These are phyloP conservation scores for Drosophila lacicola DNA, from an alignment of 2,888 invertebrate species.

Conservation along the genomic window DNA sequence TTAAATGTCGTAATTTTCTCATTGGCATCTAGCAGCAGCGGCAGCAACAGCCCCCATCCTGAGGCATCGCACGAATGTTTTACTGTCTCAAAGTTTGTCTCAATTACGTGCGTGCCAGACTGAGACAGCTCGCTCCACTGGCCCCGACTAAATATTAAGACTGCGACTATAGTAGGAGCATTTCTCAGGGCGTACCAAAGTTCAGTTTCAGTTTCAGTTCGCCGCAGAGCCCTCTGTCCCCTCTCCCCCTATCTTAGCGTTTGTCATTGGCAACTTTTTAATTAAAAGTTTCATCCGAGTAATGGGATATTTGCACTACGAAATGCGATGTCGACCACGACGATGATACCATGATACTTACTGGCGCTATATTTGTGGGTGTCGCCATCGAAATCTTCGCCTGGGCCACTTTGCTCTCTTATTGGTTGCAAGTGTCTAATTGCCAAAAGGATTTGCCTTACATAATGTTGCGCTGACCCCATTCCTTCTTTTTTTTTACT, in stretches of 20 bases:
- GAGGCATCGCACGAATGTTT: slow-evolving; percentile 69
- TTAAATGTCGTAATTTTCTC: slow-evolving; percentile 78
- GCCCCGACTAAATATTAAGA: slow-evolving; percentile 64
- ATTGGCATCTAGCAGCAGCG: slow-evolving; percentile 57
- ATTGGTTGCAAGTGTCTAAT: slow-evolving; percentile 75
- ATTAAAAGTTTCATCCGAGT: slow-evolving; percentile 81
- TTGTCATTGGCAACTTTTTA: slow-evolving; percentile 80
- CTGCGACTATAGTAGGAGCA: slow-evolving; percentile 43
- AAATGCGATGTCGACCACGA: slow-evolving; percentile 72
- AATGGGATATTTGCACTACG: slow-evolving; percentile 79
- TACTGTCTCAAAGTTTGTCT: slow-evolving; percentile 77
- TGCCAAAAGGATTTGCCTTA: slow-evolving; percentile 79
- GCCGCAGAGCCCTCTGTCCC: slow-evolving; percentile 13
- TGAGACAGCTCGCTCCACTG: slow-evolving; percentile 46
- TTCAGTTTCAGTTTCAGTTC: slow-evolving; percentile 50
- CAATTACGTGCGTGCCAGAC: slow-evolving; percentile 78
- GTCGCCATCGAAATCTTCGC: slow-evolving; percentile 26
- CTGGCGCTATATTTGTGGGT: slow-evolving; percentile 74
- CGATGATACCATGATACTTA: slow-evolving; percentile 60
- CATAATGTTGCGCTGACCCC: slow-evolving; percentile 70
- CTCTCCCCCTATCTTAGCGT: slow-evolving; percentile 25
- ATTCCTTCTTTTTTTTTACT: slow-evolving; percentile 45
- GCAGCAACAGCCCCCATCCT: slow-evolving; percentile 14
- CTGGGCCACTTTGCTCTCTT: slow-evolving; percentile 35
- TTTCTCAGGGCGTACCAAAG: slow-evolving; percentile 42